Base-by-base conservation (phyloP, 2,888 invertebrate species). In the Eurytoma californica region DNA sequence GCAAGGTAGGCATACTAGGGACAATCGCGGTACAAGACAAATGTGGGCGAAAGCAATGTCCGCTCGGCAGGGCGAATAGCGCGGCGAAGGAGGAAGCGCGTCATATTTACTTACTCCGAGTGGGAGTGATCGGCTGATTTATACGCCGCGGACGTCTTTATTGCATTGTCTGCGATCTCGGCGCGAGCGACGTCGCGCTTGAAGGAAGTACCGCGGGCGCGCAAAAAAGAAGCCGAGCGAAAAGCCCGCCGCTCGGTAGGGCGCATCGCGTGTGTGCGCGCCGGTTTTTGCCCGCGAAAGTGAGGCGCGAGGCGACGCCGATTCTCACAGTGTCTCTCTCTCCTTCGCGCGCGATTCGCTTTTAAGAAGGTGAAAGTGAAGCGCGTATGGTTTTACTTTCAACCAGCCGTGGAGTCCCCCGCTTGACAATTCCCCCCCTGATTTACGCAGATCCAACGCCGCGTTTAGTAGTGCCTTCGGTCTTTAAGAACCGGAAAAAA, bases 31-130 rank as follows among this genome's bases (percentile, higher is more conserved):
- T 39, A 39, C 39, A 75, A 86, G 84, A 86, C 83, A 77, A 85
- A 86, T 85, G 86, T 85, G 83, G 84, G 85, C 84, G 85, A 86
- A 86, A 84, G 86, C 83, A 86, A 86, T 85, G 86, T 84, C 85
- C 83, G 85, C 80, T 84, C 82, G 72, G 39, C 67, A 67, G 63
- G 39, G 78, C 24, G 67, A 16, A 28, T 16, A 12, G 30, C 16
- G 24, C 53, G n/a, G 74, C 81, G 78, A 82, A 82, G 80, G 82
- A 84, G 86, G 85, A 86, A 87, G 84, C 84, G 84, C 84, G 85
- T 86, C 86, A 85, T 86, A 86, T 86, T 85, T 87, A 85, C 86
- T 86, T 84, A 85, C 84, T 85, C 83, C 84, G 83, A 85, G 68
- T 75, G 74, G 76, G 72, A 76, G 73, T 77, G 72, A 39, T 39